Base-by-base conservation (phyloP, 2,797 vertebrate genomes). In the Holocentrus rufus region DNA sequence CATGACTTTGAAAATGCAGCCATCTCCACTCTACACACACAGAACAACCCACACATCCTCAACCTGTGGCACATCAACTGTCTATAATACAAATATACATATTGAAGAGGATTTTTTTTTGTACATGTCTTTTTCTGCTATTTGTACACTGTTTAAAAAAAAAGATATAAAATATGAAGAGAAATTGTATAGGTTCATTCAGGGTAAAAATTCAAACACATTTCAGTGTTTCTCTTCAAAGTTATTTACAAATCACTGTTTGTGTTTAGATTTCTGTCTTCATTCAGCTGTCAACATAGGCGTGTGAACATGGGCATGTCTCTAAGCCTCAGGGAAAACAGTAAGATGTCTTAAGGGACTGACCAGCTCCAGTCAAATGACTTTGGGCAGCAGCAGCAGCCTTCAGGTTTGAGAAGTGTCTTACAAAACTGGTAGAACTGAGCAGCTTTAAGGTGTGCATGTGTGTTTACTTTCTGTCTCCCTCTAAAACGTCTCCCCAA, bases 131-230 rank as follows among this genome's bases (percentile, higher is more conserved):
- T 60, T 60, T 81, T 57, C 84, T 57, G 74, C 59, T 61, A 55
- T 89, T 86, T 86, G 76, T 82, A 89, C 90, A 85, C 76, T 44
- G 82, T 91, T 84, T 77, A 81, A 72, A 72, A 65, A 22, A 84
- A 87, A 90, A 87, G 86, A 89, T 93, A 92, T 83, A 91, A 93
- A 92, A 92, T 81, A 83, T 81, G 69, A 71, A 83, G 77, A 86
- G 70, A 83, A 70, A 79, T 80, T 86, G 49, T 85, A 89, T 86
- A 88, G 68, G 79, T 84, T 85, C 84, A 72, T 90, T 91, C 75
- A 61, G 74, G 82, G 90, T 91, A 90, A 92, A 92, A 94, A 57
- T 71, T 60, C 49, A 65, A 46, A 92, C 82, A 84, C 76, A 69
- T 72, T 70, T 71, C 77, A 65, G 71, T 8, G 20, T 53, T 74